These are phyloP conservation scores for Oreochromis grahami DNA, from an alignment of 2,797 vertebrate genomes.

Conservation along the genomic window DNA sequence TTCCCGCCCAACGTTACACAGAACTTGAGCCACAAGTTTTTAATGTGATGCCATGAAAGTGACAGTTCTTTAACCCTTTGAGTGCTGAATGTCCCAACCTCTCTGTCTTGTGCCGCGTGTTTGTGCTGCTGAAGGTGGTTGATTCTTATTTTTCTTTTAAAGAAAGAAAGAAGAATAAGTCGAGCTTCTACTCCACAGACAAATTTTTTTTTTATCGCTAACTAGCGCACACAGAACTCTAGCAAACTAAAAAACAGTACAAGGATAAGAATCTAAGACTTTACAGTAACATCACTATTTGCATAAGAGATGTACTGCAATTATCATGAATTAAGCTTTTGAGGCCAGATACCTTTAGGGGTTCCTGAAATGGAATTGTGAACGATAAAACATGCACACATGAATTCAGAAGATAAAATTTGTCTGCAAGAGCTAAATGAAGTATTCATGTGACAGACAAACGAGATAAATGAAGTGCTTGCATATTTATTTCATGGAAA, in stretches of 20 bases:
- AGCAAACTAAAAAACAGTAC: not conserved
- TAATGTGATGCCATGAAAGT: conserved; percentile 42
- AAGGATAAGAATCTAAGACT: not conserved
- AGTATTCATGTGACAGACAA: conserved; percentile 43
- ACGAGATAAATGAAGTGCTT: conserved; percentile 33
- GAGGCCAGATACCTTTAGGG: conserved; percentile 9
- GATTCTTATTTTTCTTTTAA: conserved; percentile 49
- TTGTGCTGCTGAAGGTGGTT: conserved; percentile 80
- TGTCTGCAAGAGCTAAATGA: conserved; percentile 32
- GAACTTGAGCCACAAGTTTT: not conserved
- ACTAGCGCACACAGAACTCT: not conserved
- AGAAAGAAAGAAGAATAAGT: not conserved
- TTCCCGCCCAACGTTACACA: not conserved
- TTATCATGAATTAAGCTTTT: conserved; percentile 10
- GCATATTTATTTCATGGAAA: conserved; percentile 64
- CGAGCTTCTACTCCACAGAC: not conserved
- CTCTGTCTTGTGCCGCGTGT: conserved; percentile 45
- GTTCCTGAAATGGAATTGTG: conserved; percentile 4
- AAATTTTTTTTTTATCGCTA: not conserved
- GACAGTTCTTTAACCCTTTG: conserved; percentile 84
- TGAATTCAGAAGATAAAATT: conserved; percentile 16
- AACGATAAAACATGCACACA: conserved; percentile 2
- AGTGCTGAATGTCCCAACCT: conserved; percentile 68
- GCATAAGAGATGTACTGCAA: not conserved
- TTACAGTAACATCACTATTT: not conserved